phyloP scores from a whole-genome alignment of 2,888 invertebrate species.

The Rosalia funebris region DNA sequence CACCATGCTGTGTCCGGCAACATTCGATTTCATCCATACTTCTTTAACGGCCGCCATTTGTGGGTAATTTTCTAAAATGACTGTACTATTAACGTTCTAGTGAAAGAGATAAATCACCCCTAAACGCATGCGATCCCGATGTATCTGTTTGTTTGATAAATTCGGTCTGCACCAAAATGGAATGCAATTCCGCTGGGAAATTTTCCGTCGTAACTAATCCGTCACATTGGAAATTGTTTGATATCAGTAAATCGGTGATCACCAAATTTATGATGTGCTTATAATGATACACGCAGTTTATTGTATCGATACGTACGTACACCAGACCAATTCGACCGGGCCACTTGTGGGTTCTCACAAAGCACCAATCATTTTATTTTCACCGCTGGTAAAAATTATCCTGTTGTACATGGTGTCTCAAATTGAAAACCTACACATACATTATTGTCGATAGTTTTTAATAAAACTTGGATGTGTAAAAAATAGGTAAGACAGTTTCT shows the following conservation, averaged over 20 bases:
- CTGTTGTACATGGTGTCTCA: conserved; percentile 3
- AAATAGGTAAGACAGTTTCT: too few relatives aligned
- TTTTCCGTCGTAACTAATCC: conserved; percentile 58
- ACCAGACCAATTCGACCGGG: conserved; percentile 31
- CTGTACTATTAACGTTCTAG: conserved; percentile 39
- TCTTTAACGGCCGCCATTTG: neutral
- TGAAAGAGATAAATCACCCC: conserved; percentile 59
- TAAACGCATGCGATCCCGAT: conserved; percentile 52
- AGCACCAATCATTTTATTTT: conserved; percentile 29
- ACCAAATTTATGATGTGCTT: conserved; percentile 56
- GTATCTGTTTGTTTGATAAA: conserved; percentile 53
- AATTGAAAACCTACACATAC: too few relatives aligned
- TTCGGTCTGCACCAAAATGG: conserved; percentile 53
- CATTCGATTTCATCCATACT: neutral
- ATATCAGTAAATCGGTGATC: conserved; percentile 57
- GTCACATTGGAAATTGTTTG: conserved; percentile 58
- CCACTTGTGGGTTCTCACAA: conserved; percentile 52
- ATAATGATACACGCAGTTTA: conserved; percentile 52
- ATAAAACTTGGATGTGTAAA: too few relatives aligned
- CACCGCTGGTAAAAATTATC: conserved; percentile 11
- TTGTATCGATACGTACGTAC: conserved; percentile 45
- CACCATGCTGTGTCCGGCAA: too few relatives aligned
- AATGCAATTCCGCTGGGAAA: conserved; percentile 59
- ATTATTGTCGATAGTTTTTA: too few relatives aligned
- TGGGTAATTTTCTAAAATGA: conserved; percentile 27